Base-by-base conservation (phyloP, 2,113 vertebrate genomes). In the Manacus vitellinus region DNA sequence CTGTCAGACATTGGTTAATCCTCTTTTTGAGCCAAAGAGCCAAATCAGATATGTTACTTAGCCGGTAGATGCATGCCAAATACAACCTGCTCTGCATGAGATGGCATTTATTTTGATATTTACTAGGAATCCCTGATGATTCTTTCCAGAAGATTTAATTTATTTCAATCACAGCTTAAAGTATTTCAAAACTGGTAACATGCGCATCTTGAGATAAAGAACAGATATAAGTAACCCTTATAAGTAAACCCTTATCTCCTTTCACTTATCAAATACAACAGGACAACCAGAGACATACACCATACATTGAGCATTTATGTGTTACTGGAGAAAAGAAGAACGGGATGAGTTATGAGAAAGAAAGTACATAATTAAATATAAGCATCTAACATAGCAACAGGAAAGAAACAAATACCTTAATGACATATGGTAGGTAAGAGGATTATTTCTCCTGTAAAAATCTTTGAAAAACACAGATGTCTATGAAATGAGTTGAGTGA, bases 41-140 rank as follows among this genome's bases (percentile, higher is more conserved):
- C 93, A 96, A 88, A 94, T 79, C 6, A 71, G 88, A 91, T 94
- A 74, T 47, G 67, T 66, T 88, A 78, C 63, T 92, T 85, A 85
- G 90, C 84, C 76, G 93, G 70, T 37, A 88, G 72, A 80, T 30
- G 11, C 46, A 89, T 74, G 93, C 92, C 83, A 92, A 95, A 82
- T 83, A 85, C 46, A 95, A 97, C 88, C 86, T 91, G 87, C 67
- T 78, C 88, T 87, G 58, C 74, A 79, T 81, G 85, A 39, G 82
- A 93, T 77, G 90, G 65, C 88, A 96, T 96, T 91, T 85, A 92
- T 92, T 95, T 91, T 96, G 86, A 41, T 96, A 95, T 91, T 88
- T 91, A 63, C 91, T 74, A 81, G 75, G 56, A 81, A 88, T 58
- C 12, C 31, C 23, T 47, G 54, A 56, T 89, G 62, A 96, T 88